A percentile compares a stretch with the other conserved stretches of the same genome.
Conservation (phyloP, 2,888 invertebrate species). For the Euplagia quadripunctaria region DNA sequence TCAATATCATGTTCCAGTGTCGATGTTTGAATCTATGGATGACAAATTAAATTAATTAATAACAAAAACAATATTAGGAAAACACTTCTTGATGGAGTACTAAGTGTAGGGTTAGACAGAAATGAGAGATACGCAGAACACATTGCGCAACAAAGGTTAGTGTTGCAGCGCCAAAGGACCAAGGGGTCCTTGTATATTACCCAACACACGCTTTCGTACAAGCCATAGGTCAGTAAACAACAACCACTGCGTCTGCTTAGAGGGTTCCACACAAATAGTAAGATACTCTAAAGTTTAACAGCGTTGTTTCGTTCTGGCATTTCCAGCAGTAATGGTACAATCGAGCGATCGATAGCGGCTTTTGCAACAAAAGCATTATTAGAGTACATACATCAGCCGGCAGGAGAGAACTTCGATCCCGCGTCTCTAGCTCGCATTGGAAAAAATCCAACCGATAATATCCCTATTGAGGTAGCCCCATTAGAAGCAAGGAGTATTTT, state of each 20-base stretch:
- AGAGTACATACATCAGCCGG: too few relatives aligned
- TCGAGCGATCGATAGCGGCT: too few relatives aligned
- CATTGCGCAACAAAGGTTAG: background rate
- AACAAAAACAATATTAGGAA: background rate
- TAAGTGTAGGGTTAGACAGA: background rate
- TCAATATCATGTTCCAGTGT: conserved; percentile 76
- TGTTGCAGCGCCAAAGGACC: background rate
- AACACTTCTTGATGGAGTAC: background rate
- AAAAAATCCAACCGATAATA: too few relatives aligned
- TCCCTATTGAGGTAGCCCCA: too few relatives aligned
- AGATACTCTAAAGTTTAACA: background rate
- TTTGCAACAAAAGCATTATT: too few relatives aligned
- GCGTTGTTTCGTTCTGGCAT: too few relatives aligned
- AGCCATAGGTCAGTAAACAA: background rate
- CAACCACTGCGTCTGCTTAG: background rate
- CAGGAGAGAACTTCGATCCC: too few relatives aligned
- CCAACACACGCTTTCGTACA: background rate
- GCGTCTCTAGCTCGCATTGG: too few relatives aligned
- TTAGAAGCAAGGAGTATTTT: too few relatives aligned
- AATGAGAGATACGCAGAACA: background rate
- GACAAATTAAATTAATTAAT: background rate
- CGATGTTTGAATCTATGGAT: conserved; percentile 72
- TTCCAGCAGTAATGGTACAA: too few relatives aligned
- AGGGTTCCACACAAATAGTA: too few relatives aligned
- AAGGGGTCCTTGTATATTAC: background rate